Percentiles rank a stretch among this genome's conserved stretches.
Evolutionary conservation across 2,888 invertebrate genomes (phyloP).

Genomic region (Gandaritis pyraliata): DNA sequence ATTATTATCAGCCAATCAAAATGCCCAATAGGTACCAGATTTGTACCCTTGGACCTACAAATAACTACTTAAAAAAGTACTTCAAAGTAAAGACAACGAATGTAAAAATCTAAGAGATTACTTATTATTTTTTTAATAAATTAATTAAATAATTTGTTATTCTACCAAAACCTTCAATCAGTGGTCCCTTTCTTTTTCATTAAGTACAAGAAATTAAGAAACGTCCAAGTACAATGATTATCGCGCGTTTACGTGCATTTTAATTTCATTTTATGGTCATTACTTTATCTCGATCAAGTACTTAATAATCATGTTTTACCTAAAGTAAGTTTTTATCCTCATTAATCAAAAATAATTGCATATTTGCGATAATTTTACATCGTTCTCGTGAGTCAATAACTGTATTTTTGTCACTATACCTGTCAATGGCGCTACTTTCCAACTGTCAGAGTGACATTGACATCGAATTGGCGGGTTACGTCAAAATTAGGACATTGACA

Average conservation of each 20-base stretch:
- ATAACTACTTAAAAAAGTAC: too few relatives aligned
- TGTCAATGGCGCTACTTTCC: constrained; percentile 54
- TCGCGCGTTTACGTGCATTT: constrained; percentile 15
- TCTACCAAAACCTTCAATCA: not conserved
- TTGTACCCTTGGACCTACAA: too few relatives aligned
- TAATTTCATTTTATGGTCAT: constrained; percentile 33
- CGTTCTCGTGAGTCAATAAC: constrained; percentile 43
- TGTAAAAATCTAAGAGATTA: too few relatives aligned
- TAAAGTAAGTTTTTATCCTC: constrained; percentile 26
- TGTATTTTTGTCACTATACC: constrained; percentile 49
- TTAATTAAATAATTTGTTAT: too few relatives aligned
- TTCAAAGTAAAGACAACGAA: too few relatives aligned
- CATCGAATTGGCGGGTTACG: constrained; percentile 51
- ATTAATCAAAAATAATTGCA: constrained; percentile 47
- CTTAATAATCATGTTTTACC: constrained; percentile 28
- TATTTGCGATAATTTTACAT: constrained; percentile 45
- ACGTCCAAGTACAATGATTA: constrained; percentile 22
- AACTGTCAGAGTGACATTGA: constrained; percentile 54
- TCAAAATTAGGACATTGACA: constrained; percentile 43
- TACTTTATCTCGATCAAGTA: constrained; percentile 26
- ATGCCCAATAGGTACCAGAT: too few relatives aligned
- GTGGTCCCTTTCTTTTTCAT: constrained; percentile 21
- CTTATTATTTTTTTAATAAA: too few relatives aligned
- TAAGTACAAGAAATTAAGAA: constrained; percentile 19
- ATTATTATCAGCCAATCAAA: too few relatives aligned